These are phyloP conservation scores for Eulemur coronatus DNA, from an alignment of 2,797 vertebrate genomes.

Conservation along the genomic window DNA sequence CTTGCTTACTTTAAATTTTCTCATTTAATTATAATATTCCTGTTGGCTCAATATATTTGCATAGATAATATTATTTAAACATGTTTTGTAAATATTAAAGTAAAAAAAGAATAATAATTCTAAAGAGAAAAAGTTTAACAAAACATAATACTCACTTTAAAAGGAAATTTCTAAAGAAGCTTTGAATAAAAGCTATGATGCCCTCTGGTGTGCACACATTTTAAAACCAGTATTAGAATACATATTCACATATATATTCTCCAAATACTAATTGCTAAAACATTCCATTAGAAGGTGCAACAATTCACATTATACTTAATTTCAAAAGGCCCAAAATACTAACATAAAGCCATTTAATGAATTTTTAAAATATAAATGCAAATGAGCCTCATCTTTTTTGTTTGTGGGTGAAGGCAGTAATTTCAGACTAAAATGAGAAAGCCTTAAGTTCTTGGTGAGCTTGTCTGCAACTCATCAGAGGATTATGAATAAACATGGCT, in stretches of 20 bases:
- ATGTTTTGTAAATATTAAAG: not conserved
- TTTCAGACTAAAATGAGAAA: constrained; percentile 55
- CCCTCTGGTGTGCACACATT: constrained; percentile 73
- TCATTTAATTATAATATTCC: not conserved
- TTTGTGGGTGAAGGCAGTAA: constrained; percentile 15
- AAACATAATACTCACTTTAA: not conserved
- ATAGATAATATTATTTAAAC: not conserved
- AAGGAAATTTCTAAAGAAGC: constrained; percentile 11
- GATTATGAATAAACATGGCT: constrained; percentile 80
- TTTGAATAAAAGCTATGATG: constrained; percentile 64
- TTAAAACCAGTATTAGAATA: constrained; percentile 23
- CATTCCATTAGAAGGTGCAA: not conserved
- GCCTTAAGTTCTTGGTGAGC: constrained; percentile 35
- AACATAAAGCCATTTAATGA: constrained; percentile 37
- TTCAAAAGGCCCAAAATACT: constrained; percentile 29
- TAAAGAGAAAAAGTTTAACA: not conserved
- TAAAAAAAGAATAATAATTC: not conserved
- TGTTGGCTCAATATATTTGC: not conserved
- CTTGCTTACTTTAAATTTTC: not conserved
- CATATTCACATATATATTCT: not conserved
- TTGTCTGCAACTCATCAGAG: constrained; percentile 61
- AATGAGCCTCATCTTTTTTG: not conserved
- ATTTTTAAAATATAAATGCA: constrained; percentile 51
- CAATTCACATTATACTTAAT: constrained; percentile 36
- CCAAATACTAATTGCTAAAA: not conserved